Conservation (phyloP, 2,888 invertebrate genomes). For the Trimorus sp. region DNA sequence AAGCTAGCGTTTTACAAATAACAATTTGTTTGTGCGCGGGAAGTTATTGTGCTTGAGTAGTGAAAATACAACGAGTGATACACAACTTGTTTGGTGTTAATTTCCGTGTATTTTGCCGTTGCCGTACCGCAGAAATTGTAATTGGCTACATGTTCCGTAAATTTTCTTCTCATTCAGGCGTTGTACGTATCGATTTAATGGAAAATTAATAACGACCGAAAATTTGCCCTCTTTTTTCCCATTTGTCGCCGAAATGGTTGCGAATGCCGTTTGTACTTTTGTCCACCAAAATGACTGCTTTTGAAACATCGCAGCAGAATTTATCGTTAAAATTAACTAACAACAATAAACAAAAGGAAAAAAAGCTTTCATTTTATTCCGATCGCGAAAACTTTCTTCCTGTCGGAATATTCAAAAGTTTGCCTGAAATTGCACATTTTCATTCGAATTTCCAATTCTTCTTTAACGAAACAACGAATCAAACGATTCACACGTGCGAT, state of each 20-base stretch:
- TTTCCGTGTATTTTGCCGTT: constrained; percentile 29
- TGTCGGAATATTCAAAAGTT: too few relatives aligned
- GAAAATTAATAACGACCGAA: constrained; percentile 31
- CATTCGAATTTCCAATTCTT: too few relatives aligned
- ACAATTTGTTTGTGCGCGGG: constrained; percentile 1
- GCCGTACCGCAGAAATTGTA: constrained; percentile 32
- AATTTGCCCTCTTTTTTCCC: constrained; percentile 9
- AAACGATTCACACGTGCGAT: too few relatives aligned
- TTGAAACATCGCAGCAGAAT: too few relatives aligned
- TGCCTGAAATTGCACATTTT: too few relatives aligned
- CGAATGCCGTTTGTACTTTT: too few relatives aligned
- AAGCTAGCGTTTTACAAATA: constrained; percentile 4
- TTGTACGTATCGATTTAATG: constrained; percentile 36
- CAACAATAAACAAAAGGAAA: too few relatives aligned
- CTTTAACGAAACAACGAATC: too few relatives aligned
- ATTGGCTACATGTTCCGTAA: constrained; percentile 30
- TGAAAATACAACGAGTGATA: constrained; percentile 36
- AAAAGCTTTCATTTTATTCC: too few relatives aligned
- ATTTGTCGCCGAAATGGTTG: neutral
- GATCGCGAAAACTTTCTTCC: too few relatives aligned
- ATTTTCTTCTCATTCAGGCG: constrained; percentile 27
- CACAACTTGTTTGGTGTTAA: constrained; percentile 44
- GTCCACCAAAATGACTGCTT: too few relatives aligned
- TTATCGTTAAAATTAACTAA: too few relatives aligned
- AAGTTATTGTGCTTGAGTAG: constrained; percentile 29